Evolutionary conservation across 2,888 invertebrate genomes (phyloP), one percentile per base, ranked within the genome.

Genomic region (Osedax fenrisi): DNA sequence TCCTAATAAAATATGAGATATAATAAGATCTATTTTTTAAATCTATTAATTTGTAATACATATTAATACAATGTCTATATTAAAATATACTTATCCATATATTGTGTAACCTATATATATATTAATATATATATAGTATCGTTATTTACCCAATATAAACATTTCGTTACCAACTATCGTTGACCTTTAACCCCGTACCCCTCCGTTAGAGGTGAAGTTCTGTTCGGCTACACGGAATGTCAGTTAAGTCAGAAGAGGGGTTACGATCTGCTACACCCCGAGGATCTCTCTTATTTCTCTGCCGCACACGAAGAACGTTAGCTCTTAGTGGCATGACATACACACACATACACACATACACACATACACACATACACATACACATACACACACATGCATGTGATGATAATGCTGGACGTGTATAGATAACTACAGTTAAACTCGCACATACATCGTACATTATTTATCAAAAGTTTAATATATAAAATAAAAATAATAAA

Each of bases 221-320:
- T 96, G 78, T 88, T 97, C 78, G 95, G 94, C 17, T 96, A 93
- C 85, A 90, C 92, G 0, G 96, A 96, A 84, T 88, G 91, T 1
- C 96, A 84, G 75, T 92, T 86, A 86, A 90, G 84, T 89, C 92
- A 79, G 21, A 81, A 81, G 88, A 94, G 95, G n/a, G 95, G 95
- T 76, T 98, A 98, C 85, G 93, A 94, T 86, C 88, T 98, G 81
- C 92, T 98, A 78, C 98, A 99, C 86, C 95, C 92, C 81, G 96
- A 97, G 82, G 98, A 98, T 85, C 88, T 97, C 79, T 92, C 92
- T 0, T 98, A 96, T 83, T 94, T 97, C 68, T 94, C 97, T 26
- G 94, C 94, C 81, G 97, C 98, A 77, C 98, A 99, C 86, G 95
- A 96, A 88, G 97, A 98, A 89, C 88, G 97, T 97, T 88, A 91